phyloP scores from a whole-genome alignment of 2,797 vertebrate genomes.

The Leptoclinus maculatus region DNA sequence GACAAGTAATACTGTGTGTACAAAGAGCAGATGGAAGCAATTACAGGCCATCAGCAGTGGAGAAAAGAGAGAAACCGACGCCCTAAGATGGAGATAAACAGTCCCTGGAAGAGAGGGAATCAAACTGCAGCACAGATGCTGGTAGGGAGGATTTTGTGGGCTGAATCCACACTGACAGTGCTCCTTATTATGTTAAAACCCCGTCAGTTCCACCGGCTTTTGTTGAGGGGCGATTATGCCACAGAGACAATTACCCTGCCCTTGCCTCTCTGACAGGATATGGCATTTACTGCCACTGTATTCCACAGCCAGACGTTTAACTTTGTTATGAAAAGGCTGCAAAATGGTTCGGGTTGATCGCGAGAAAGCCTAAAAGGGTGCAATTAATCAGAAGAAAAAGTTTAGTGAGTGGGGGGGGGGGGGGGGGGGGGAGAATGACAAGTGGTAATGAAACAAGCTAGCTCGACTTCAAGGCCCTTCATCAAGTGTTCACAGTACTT shows the following conservation, averaged over 20 bases:
- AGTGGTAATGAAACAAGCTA: conserved; percentile 61
- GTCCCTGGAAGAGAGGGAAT: conserved; percentile 52
- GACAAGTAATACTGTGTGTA: conserved; percentile 49
- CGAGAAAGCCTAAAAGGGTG: conserved; percentile 66
- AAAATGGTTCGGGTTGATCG: conserved; percentile 63
- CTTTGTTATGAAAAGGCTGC: conserved; percentile 67
- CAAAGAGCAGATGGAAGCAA: conserved; percentile 69
- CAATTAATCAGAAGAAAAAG: conserved; percentile 71
- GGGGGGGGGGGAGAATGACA: conserved; percentile 33
- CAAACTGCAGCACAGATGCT: conserved; percentile 49
- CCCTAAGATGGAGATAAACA: conserved; percentile 65
- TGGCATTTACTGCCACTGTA: conserved; percentile 74
- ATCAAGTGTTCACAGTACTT: conserved; percentile 43
- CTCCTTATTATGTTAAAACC: conserved; percentile 78
- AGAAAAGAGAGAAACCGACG: conserved; percentile 65
- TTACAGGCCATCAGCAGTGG: conserved; percentile 56
- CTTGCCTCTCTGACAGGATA: conserved; percentile 73
- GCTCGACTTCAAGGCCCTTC: conserved; percentile 45
- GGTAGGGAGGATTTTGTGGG: conserved; percentile 50
- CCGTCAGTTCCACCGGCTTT: conserved; percentile 77
- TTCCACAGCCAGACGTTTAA: conserved; percentile 66
- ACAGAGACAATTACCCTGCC: conserved; percentile 77
- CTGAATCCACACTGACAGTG: conserved; percentile 59
- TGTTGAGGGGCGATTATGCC: conserved; percentile 75
- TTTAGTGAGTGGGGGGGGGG: conserved; percentile 18